Base-by-base conservation (phyloP, 2,888 invertebrate species). In the Drosophila anomelani region DNA sequence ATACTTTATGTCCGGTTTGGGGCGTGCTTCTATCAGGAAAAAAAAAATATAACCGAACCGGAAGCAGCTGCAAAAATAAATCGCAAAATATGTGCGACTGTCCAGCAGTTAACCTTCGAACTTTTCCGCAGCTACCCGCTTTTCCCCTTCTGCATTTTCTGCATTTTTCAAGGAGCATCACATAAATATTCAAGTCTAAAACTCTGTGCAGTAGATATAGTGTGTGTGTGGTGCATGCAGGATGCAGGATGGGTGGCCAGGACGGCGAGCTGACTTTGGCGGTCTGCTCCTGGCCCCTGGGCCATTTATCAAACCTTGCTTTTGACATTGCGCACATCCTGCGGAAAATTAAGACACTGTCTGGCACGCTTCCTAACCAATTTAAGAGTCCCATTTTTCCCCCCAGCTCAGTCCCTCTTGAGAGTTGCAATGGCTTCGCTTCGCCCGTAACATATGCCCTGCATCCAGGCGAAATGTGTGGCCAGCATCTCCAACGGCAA, bases 311-410 rank as follows among this genome's bases (percentile, higher is more conserved):
- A 84, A 86, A 84, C 69, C 81, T 89, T 80, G 64, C 77, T 81
- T 87, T 78, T 85, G 85, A 85, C 86, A 86, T 78, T 67, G 87
- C 79, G 84, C 87, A 88, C 83, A 85, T 83, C 83, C 83, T 82
- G 83, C 83, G 85, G 85, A 83, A 83, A 83, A 83, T 83, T 88
- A 85, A 85, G 85, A 84, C 83, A 83, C 81, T 86, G 86, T 77
- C 80, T 75, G 84, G 81, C 81, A 83, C 75, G 84, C 84, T 86
- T 80, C 71, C 89, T 75, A 75, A 83, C 72, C 86, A 88, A 86
- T 88, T 84, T 77, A 75, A 88, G 73, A 80, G 75, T 74, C 74
- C 41, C 76, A 75, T 82, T 85, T 88, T 88, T 79, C 53, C n/a
- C 10, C 23, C 3, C 2, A 29, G 10, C 12, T 20, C 32, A 23